Base-by-base conservation (phyloP, 2,888 invertebrate species). In the Ormyrus labotus region DNA sequence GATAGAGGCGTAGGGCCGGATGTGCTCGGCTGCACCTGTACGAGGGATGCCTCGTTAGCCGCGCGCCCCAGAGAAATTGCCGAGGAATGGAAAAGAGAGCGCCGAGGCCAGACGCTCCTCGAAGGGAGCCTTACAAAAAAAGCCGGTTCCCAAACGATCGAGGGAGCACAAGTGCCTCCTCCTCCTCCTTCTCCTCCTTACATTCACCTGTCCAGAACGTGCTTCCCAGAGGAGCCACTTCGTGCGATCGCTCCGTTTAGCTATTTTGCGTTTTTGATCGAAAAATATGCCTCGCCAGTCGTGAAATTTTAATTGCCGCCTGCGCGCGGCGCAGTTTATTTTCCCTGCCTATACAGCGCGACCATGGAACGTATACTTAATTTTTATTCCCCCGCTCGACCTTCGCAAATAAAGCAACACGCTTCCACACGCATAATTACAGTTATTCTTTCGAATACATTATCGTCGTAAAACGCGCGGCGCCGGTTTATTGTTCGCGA, bases 141-240 rank as follows among this genome's bases (percentile, higher is more conserved):
- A 72, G 70, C 77, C 77, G 77, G 70, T 71, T 77, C 58, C 45
- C 70, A 13, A 34, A 34, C 34, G 50, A 57, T 70, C 60, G 53
- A 68, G 67, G 6, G 57, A 34, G 63, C 50, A 51, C 78, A 73
- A 78, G 73, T 63, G 4, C 34, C 34, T 4, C 34, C 34, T 34
- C 34, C 34, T 34, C 0, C 34, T 34, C 34, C 34, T 34, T 34
- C 34, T 58, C 53, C 53, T 68, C 13, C 74, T 69, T 48, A 70
- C 34, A 70, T 74, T 74, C 79, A 80, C 79, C 79, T 80, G 79
- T 80, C 79, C 70, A 55, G 34, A 34, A 34, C 61, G 71, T 2
- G 65, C 6, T 13, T 48, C 10, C 53, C 34, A 13, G 34, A 4
- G 34, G 3, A 4, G 50, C 9, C 45, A 1, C n/a, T 47, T 34